phyloP scores from a whole-genome alignment of 2,113 vertebrate species.

The Grantiella picta region DNA sequence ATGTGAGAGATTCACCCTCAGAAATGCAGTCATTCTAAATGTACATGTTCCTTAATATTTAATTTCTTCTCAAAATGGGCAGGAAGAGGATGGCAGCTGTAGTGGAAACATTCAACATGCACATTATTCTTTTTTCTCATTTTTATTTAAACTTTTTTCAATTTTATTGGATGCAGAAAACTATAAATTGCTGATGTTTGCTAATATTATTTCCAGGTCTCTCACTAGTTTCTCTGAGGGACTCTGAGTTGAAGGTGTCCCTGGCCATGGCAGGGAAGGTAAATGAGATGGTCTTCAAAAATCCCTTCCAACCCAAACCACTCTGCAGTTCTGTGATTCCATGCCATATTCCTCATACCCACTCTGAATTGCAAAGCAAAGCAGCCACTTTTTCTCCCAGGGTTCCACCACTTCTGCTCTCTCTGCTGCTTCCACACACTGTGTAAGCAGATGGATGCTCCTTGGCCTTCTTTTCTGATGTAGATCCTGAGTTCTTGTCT shows the following conservation, averaged over 20 bases:
- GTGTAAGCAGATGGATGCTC: background rate
- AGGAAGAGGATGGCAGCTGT: background rate
- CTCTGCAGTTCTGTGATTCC: background rate
- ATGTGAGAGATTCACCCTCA: background rate
- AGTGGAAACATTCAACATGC: background rate
- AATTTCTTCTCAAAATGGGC: background rate
- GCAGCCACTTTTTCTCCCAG: background rate
- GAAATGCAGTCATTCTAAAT: background rate
- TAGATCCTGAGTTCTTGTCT: background rate
- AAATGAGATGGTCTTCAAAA: background rate
- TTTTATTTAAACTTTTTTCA: background rate
- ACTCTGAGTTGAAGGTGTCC: background rate
- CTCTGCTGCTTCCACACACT: background rate
- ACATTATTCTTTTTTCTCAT: background rate
- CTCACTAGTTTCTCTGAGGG: background rate
- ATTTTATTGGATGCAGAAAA: background rate
- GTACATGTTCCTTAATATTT: background rate
- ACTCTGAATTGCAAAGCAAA: background rate
- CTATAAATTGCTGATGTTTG: background rate
- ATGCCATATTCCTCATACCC: background rate
- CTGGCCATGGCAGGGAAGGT: background rate
- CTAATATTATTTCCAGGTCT: background rate
- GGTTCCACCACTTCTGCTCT: background rate
- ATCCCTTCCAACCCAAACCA: background rate
- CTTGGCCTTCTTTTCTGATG: background rate